These are phyloP conservation scores for Stegana nigrithorax DNA, from an alignment of 2,888 invertebrate genomes.

Conservation along the genomic window DNA sequence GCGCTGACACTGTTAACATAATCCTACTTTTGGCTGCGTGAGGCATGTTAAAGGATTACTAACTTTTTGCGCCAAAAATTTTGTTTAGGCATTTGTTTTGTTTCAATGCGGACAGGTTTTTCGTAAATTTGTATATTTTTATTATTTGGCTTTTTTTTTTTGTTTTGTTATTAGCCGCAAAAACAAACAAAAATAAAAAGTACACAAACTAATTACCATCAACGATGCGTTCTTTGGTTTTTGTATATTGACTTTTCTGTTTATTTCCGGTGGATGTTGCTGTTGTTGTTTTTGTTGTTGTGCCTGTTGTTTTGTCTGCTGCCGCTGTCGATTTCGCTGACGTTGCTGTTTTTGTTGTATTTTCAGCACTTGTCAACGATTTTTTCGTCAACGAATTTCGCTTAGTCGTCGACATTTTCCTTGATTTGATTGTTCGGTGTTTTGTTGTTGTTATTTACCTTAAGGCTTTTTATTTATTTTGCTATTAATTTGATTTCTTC, in stretches of 20 bases:
- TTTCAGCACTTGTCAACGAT: slow-evolving; percentile 42
- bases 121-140: no score
- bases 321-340: slow-evolving; percentile 35
- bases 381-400: slow-evolving; percentile 56
- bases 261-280: slow-evolving; percentile 47
- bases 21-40: no score
- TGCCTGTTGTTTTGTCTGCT: slow-evolving; percentile 22
- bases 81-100: no score
- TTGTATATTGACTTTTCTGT: slow-evolving; percentile 62
- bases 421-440: slow-evolving; percentile 14
- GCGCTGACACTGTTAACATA: no score
- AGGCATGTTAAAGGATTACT: no score
- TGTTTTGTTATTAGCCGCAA: no score
- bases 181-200: not conserved
- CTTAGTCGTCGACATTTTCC: slow-evolving; percentile 54
- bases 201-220: slow-evolving; percentile 49
- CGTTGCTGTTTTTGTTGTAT: slow-evolving; percentile 40
- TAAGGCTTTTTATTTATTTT: no score
- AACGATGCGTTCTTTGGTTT: slow-evolving; percentile 63
- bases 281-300: slow-evolving; percentile 30
- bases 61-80: no score
- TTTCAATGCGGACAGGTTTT: no score
- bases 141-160: no score
- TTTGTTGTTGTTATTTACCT: not conserved
- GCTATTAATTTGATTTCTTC: no score